Evolutionary conservation across 2,888 invertebrate genomes (phyloP), one percentile per base, ranked within the genome.

Genomic region (Epistrophe eligans): DNA sequence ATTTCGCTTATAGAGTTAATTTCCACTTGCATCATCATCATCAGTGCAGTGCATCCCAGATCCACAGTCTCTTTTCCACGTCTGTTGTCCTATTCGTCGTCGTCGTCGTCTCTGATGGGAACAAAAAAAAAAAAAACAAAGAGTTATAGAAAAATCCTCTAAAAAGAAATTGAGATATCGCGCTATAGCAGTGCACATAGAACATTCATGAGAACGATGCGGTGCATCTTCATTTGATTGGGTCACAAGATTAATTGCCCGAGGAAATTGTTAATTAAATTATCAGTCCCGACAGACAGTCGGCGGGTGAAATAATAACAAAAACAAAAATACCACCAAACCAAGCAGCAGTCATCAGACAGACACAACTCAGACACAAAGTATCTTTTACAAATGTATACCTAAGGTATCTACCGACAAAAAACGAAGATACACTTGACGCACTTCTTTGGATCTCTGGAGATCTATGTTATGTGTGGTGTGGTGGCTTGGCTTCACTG

Each of bases 251-350:
- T 91, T 91, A 91, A 92, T 92, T 91, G 90, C 90, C 88, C 91
- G 89, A 89, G 90, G 91, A 91, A 91, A 91, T 90, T 90, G 89
- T 89, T 92, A 91, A 91, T 91, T 91, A 91, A 91, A 91, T 91
- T 91, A 91, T 90, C 88, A 87, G 70, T 79, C 74, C 79, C 83
- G 74, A 73, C 83, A 87, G 87, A 79, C 87, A 83, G 87, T 79
- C 83, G 85, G 85, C 85, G 79, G 83, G 85, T 71, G 77, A 82
- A 70, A 55, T 40, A 8, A 28, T 28, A 62, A 77, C 76, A 60
- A 72, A 66, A 48, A 17, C 48, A 64, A 48, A 32, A n/a, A 24
- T 24, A 11, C 62, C 9, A 64, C n/a, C 2, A 62, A 1, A n/a
- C 9, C 35, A 32, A 15, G 4, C 45, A 15, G 43, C 24, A 24